A percentile compares a stretch with the other conserved stretches of the same genome.
Conservation (phyloP, 2,797 vertebrate species). For the Carduelis carduelis region DNA sequence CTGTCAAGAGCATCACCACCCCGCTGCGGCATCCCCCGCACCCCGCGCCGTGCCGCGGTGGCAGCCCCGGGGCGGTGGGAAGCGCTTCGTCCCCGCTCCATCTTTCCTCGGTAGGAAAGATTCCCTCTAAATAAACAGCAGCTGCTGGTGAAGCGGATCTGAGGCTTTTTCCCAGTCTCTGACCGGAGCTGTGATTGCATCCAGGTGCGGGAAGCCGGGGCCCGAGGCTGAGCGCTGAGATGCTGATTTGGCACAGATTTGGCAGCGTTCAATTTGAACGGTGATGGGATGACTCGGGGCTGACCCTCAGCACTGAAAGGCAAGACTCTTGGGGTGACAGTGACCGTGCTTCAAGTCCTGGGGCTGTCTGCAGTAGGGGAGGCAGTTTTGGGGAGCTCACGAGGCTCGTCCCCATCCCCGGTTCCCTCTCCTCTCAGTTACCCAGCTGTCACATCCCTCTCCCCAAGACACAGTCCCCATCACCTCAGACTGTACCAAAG, state of each 20-base stretch:
- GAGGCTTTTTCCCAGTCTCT: neutral
- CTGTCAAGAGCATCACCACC: neutral
- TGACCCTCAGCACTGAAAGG: neutral
- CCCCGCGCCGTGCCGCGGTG: fast-evolving
- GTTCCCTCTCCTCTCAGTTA: neutral
- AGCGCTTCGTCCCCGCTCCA: neutral
- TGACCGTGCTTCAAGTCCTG: fast-evolving
- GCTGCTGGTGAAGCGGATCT: neutral
- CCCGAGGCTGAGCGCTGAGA: neutral
- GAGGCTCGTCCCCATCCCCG: neutral
- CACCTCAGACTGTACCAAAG: neutral
- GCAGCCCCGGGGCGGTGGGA: neutral
- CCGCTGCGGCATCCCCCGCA: neutral
- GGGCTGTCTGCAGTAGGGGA: neutral
- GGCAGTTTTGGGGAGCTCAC: neutral
- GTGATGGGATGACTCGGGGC: fast-evolving
- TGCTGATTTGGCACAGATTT: neutral
- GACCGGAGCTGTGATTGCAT: neutral
- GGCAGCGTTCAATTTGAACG: neutral
- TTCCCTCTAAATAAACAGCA: slow-evolving; percentile 53
- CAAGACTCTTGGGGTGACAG: neutral
- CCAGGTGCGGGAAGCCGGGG: neutral
- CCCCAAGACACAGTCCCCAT: no score
- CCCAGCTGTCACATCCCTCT: fast-evolving
- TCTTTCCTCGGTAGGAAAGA: neutral